Percentiles rank a stretch among this genome's conserved stretches.
phyloP scores from a whole-genome alignment of 2,888 invertebrate species.

The Aporophyla nigra region DNA sequence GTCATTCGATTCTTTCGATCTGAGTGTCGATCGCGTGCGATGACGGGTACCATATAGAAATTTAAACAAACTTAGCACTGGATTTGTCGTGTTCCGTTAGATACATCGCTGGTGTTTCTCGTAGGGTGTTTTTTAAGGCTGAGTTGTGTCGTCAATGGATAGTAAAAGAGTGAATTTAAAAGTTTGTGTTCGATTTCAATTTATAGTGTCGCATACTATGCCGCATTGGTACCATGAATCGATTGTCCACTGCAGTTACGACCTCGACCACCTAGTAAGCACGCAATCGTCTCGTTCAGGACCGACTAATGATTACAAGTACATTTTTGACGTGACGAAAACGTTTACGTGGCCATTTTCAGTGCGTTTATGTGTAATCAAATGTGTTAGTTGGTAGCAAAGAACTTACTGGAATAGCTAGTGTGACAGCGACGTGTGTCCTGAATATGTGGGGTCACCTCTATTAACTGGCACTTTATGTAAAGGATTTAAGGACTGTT shows the following conservation, averaged over 20 bases:
- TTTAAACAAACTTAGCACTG: slow-evolving; percentile 61
- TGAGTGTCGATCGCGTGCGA: slow-evolving; percentile 73
- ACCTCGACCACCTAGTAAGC: slow-evolving; percentile 86
- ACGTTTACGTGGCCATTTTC: slow-evolving; percentile 55
- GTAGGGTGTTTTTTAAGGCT: slow-evolving; percentile 10
- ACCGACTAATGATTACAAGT: slow-evolving; percentile 77
- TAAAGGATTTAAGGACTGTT: background rate
- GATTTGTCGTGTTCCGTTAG: slow-evolving; percentile 55
- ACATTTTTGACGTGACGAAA: slow-evolving; percentile 71
- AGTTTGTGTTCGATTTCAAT: slow-evolving; percentile 79
- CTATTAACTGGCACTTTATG: background rate
- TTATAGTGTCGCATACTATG: slow-evolving; percentile 85
- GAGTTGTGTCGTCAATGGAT: slow-evolving; percentile 69
- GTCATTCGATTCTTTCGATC: slow-evolving; percentile 78
- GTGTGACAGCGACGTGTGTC: background rate
- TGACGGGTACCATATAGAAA: slow-evolving; percentile 69
- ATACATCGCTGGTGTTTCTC: slow-evolving; percentile 66
- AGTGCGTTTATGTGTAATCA: slow-evolving; percentile 60
- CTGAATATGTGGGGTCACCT: background rate
- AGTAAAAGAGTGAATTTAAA: slow-evolving; percentile 66
- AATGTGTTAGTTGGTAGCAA: slow-evolving; percentile 19
- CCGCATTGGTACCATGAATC: slow-evolving; percentile 88
- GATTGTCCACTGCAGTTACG: slow-evolving; percentile 88
- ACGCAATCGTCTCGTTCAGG: slow-evolving; percentile 85
- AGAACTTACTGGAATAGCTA: slow-evolving; percentile 8